These are phyloP conservation scores for Rhabditoides inermis DNA, from an alignment of 2,888 invertebrate genomes.

Conservation along the genomic window DNA sequence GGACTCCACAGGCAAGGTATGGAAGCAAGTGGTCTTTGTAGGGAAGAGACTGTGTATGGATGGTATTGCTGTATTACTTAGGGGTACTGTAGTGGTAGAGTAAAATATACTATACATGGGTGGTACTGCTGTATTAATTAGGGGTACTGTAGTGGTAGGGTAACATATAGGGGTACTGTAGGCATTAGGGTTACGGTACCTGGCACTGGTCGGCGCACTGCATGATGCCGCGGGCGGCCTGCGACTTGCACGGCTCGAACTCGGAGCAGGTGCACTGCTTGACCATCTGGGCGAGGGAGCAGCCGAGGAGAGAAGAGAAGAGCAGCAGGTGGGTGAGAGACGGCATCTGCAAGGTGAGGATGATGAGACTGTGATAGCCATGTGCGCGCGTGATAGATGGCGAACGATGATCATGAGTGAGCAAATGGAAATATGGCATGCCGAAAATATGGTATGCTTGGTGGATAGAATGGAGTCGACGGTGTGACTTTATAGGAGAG, in stretches of 20 bases:
- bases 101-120: not conserved
- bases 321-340: too few relatives aligned
- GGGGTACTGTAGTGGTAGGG: too few relatives aligned
- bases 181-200: too few relatives aligned
- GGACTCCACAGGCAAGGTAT: too few relatives aligned
- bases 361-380: slow-evolving; percentile 2
- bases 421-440: too few relatives aligned
- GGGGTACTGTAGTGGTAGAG: not conserved
- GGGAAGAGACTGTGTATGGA: not conserved
- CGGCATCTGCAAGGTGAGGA: slow-evolving; percentile 3
- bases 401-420: too few relatives aligned
- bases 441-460: too few relatives aligned
- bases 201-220: slow-evolving; percentile 45
- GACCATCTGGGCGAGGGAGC: slow-evolving; percentile 26
- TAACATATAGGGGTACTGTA: too few relatives aligned
- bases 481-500: too few relatives aligned
- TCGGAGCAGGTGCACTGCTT: slow-evolving; percentile 41
- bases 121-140: not conserved
- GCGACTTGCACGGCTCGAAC: slow-evolving; percentile 25
- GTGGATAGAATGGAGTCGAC: too few relatives aligned
- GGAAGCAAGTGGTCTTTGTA: not conserved
- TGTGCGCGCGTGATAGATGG: too few relatives aligned
- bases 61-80: not conserved
- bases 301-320: slow-evolving; percentile 5
- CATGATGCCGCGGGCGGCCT: slow-evolving; percentile 24